Evolutionary conservation across 2,888 invertebrate species (phyloP).

Genomic region (Epirrhoe tristata): DNA sequence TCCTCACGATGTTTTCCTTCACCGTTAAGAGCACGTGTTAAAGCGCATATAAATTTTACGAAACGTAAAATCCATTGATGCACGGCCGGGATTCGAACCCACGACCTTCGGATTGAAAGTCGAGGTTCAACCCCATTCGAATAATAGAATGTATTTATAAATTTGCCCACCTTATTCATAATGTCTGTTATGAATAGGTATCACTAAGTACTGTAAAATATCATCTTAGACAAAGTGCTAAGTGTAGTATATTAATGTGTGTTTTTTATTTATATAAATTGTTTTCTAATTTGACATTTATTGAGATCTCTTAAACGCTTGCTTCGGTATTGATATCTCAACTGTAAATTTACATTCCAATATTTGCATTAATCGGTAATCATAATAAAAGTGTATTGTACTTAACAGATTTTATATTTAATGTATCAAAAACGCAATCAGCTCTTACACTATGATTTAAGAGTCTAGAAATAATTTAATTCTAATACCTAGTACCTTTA

Average conservation of each 20-base stretch:
- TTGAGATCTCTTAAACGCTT: conserved; percentile 74
- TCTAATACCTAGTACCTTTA: conserved; percentile 42
- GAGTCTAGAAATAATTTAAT: conserved; percentile 33
- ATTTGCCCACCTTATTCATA: neutral
- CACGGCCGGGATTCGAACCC: too few relatives aligned
- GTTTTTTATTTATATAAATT: conserved; percentile 50
- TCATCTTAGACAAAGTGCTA: neutral
- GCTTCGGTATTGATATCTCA: conserved; percentile 69
- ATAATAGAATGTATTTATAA: too few relatives aligned
- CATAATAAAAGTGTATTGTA: conserved; percentile 17
- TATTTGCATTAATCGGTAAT: conserved; percentile 54
- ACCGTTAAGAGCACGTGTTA: too few relatives aligned
- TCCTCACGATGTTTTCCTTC: too few relatives aligned
- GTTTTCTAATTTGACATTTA: conserved; percentile 34
- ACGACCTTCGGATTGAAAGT: too few relatives aligned
- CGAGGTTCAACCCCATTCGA: too few relatives aligned
- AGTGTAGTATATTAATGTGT: neutral
- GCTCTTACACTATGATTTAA: conserved; percentile 24
- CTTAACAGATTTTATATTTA: conserved; percentile 23
- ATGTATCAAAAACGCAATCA: conserved; percentile 22
- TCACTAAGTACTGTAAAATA: neutral
- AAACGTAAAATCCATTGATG: too few relatives aligned
- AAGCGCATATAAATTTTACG: too few relatives aligned
- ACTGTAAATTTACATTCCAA: conserved; percentile 80
- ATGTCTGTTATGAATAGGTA: neutral